Evolutionary conservation across 2,888 invertebrate species (phyloP), one percentile per base, ranked within the genome.

Genomic region (Lapara coniferarum): DNA sequence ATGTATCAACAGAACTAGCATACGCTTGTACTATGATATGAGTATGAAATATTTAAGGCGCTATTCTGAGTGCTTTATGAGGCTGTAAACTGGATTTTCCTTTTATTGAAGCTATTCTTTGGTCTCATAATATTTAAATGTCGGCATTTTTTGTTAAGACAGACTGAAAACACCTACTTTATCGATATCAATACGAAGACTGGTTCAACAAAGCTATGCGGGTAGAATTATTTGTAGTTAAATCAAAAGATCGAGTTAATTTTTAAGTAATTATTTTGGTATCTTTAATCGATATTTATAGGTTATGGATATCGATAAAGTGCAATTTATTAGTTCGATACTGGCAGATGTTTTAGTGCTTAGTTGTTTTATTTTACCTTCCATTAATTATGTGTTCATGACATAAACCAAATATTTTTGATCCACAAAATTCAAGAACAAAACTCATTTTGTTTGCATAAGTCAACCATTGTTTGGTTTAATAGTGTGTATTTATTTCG

Each of bases 121-220:
- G 10, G 55, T 10, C 16, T 19, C 3, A 10, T 19, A n/a, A 19
- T 19, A 19, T 55, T 55, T 55, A 55, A 3, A 10, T 25, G 70
- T 72, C 51, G 56, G 72, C 69, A 70, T 70, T 74, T 70, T 63
- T 19, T 19, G 25, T 13, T 49, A 85, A 85, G 80, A 82, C 82
- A 85, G 88, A 88, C 88, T 89, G 89, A 88, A 80, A 81, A 71
- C 71, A 85, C 82, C 85, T 85, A 87, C 78, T 69, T 63, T 69
- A 66, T 56, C 69, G 57, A 69, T 57, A 69, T 69, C 51, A 66
- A 69, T 69, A 51, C 30, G 51, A 51, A 19, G 13, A 52, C 58
- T 37, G 57, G 19, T 49, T 25, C 25, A 30, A 63, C 49, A 63
- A 19, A 7, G 63, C 19, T 63, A 63, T 46, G 46, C 13, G 49